These are phyloP conservation scores for Drosophila leontia DNA, from an alignment of 1,140 invertebrate species.

Conservation along the genomic window DNA sequence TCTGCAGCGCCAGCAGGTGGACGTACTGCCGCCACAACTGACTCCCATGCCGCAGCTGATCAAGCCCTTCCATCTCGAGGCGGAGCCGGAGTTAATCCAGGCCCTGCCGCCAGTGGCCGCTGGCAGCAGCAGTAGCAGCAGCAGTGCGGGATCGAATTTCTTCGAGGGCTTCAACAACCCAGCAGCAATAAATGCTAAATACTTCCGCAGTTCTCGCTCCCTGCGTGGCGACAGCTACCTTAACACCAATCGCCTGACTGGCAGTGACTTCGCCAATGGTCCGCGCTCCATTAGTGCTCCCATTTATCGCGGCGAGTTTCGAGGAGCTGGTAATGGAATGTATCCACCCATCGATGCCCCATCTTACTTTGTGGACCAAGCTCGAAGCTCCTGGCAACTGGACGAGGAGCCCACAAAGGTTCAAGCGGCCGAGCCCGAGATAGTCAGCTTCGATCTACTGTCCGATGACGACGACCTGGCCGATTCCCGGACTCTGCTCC, in stretches of 20 bases:
- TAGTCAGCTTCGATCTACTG: slow-evolving; percentile 69
- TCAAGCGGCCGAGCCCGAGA: slow-evolving; percentile 51
- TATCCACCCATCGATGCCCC: slow-evolving; percentile 74
- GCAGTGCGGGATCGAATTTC: slow-evolving; percentile 56
- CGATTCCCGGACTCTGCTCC: slow-evolving; percentile 85
- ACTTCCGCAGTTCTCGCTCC: slow-evolving; percentile 76
- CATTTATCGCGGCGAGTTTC: slow-evolving; percentile 57
- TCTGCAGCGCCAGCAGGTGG: slow-evolving; percentile 78
- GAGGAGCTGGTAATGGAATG: slow-evolving; percentile 29
- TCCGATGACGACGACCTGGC: slow-evolving; percentile 57
- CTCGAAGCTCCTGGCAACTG: slow-evolving; percentile 62
- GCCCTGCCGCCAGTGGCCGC: slow-evolving; percentile 65
- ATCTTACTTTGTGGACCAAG: slow-evolving; percentile 54
- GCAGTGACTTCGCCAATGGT: slow-evolving; percentile 5
- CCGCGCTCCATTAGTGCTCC: slow-evolving; percentile 62
- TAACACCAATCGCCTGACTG: slow-evolving; percentile 67
- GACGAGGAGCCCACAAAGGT: slow-evolving; percentile 70
- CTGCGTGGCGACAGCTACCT: slow-evolving; percentile 67
- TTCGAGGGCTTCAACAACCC: slow-evolving; percentile 62
- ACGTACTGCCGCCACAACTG: slow-evolving; percentile 76
- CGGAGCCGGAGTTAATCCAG: slow-evolving; percentile 78
- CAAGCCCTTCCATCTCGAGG: slow-evolving; percentile 79
- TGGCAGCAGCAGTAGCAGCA: slow-evolving; percentile 20
- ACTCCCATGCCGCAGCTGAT: slow-evolving; percentile 76
- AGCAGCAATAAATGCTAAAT: not conserved